Conservation (phyloP, 2,797 vertebrate genomes). For the Platalea minor region DNA sequence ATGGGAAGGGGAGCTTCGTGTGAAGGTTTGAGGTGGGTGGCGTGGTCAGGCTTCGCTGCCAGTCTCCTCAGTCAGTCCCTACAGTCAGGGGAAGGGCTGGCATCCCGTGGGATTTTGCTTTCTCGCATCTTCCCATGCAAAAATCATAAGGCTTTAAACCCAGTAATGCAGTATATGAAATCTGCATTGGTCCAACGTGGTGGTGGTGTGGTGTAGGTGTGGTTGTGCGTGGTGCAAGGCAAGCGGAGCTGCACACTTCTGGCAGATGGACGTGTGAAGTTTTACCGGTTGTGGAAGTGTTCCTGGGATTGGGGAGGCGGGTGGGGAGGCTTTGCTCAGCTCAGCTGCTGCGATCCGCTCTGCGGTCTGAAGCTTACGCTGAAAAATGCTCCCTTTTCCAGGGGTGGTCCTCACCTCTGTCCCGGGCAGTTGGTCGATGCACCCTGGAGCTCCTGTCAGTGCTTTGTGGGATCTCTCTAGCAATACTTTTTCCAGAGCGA, state of each 20-base stretch:
- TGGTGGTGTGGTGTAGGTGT: background rate
- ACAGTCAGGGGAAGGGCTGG: background rate
- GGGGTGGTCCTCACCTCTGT: background rate
- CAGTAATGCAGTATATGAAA: background rate
- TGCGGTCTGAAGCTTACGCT: background rate
- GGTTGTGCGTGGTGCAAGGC: background rate
- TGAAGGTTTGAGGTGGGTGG: background rate
- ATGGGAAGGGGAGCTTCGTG: background rate
- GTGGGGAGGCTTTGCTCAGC: background rate
- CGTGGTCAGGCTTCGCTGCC: fast-evolving
- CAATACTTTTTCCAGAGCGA: background rate
- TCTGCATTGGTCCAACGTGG: fast-evolving
- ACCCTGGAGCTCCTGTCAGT: background rate
- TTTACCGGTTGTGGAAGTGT: background rate
- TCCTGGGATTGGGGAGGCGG: background rate
- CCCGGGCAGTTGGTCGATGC: background rate
- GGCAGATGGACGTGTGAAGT: background rate
- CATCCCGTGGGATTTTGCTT: background rate
- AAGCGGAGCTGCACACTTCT: background rate
- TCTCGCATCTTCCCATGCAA: background rate
- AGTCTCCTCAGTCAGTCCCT: background rate
- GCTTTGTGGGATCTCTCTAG: background rate
- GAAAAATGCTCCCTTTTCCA: background rate
- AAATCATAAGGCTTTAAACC: background rate
- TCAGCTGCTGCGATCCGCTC: background rate